Evolutionary conservation across 2,113 vertebrate species (phyloP), one percentile per base, ranked within the genome.

Genomic region (Poicephalus meyeri): DNA sequence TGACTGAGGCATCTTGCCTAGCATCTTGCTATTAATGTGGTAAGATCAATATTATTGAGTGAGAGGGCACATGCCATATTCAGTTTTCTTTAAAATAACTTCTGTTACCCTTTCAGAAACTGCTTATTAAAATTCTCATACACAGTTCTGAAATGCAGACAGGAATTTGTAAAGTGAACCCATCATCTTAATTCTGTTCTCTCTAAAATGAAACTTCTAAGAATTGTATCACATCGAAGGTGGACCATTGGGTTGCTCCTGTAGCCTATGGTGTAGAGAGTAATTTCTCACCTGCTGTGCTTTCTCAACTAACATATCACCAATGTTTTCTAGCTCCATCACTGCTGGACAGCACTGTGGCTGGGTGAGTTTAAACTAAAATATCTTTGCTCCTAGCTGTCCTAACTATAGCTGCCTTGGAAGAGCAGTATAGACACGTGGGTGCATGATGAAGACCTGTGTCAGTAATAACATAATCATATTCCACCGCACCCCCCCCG

Each of bases 351-450:
- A 72, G 9, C 66, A 87, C 76, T 60, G 1, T 56, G 77, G 28
- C 49, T 80, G 80, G 86, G 97, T 97, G 93, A 93, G 97, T 95
- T 93, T 64, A 60, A 80, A 4, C 35, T 47, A 2, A 65, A 68
- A 25, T 19, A 6, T 47, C 23, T 82, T 35, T 11, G n/a, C 18
- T 87, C 47, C 15, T 80, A 61, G 1, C n/a, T 91, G 41, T n/a
- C 10, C 39, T 47, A 3, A 17, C 15, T 47, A 1, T 14, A 20
- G 19, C 33, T 70, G 46, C 56, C n/a, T 44, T 44, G 35, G 72
- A 39, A 31, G 23, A 61, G 0, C 41, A 12, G 18, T 41, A 7
- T 13, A 74, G 44, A 5, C 44, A 15, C 20, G 23, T 72, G 61
- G 28, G 26, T 33, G 78, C 2, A 0, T 13, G 44, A 3, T 16